These are phyloP conservation scores for Ariolimax columbianus DNA, from an alignment of 2,888 invertebrate species.

Conservation along the genomic window DNA sequence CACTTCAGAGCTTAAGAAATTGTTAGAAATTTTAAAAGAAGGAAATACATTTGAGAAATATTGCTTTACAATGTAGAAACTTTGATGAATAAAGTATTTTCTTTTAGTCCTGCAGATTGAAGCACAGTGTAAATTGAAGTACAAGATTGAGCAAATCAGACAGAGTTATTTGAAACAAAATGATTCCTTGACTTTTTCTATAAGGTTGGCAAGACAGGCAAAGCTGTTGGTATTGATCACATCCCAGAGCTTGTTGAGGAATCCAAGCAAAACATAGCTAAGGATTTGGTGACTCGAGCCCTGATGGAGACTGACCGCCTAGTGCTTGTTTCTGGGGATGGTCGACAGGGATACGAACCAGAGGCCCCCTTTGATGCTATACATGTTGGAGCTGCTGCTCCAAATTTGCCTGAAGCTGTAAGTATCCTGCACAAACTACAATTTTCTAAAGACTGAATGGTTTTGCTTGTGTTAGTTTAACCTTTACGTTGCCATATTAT, in stretches of 20 bases:
- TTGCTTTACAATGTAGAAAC: too few relatives aligned
- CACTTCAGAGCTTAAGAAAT: too few relatives aligned
- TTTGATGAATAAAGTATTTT: too few relatives aligned
- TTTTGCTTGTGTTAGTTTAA: too few relatives aligned
- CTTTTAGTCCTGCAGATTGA: too few relatives aligned
- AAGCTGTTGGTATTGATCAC: conserved; percentile 79
- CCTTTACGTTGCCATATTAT: too few relatives aligned
- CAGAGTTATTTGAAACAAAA: too few relatives aligned
- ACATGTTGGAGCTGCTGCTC: conserved; percentile 79
- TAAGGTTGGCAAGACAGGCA: conserved; percentile 77
- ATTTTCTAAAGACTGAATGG: too few relatives aligned
- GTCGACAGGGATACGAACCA: conserved; percentile 73
- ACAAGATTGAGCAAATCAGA: too few relatives aligned
- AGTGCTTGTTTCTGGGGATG: conserved; percentile 77
- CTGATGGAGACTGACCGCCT: conserved; percentile 73
- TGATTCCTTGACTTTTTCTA: conserved; percentile 43
- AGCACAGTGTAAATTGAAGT: too few relatives aligned
- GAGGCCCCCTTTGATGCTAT: conserved; percentile 79
- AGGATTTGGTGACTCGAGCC: conserved; percentile 62
- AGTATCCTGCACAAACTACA: neutral
- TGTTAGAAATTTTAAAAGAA: too few relatives aligned
- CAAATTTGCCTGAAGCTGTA: conserved; percentile 78
- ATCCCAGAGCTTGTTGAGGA: conserved; percentile 80
- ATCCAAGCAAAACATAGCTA: conserved; percentile 86
- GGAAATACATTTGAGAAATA: too few relatives aligned